Base-by-base conservation (phyloP, 53 echinoderm and acorn worm genomes). In the Echinometra lucunter region DNA sequence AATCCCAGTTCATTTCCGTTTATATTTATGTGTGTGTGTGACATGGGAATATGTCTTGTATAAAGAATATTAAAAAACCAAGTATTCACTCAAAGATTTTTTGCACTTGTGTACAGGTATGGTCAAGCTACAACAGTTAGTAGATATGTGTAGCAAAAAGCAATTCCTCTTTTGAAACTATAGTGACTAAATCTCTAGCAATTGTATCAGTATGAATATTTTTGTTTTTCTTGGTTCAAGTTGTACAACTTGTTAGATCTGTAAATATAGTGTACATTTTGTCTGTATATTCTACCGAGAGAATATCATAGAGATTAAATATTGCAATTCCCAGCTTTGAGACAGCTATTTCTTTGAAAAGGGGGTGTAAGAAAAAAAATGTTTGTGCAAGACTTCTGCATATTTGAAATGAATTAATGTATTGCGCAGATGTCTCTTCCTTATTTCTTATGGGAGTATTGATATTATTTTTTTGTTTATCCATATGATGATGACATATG, bases 221-320 rank as follows among this genome's bases (percentile, higher is more conserved):
- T 92, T 92, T 49, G 42, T 66, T 92, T 92, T 92, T 92, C 92
- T 92, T 74, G 75, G 92, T 92, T 92, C 56, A 92, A 92, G 92
- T 80, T 92, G 92, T 92, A 92, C 92, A 92, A 92, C 92, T 92
- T 92, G 92, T 92, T 92, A 92, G 78, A 92, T 92, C 74, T 92
- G 92, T 92, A 92, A 92, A 92, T 92, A 92, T 92, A 92, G 92
- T 92, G 92, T 92, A 92, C 92, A 92, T 92, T 92, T 92, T 92
- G 92, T 92, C 92, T 92, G 92, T 92, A 92, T 92, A 92, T 92
- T 92, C 92, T 92, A 92, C 92, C 58, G 74, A 92, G 92, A 92
- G 92, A 92, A 92, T 75, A 92, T 58, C 92, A 92, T 92, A 92
- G 92, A 92, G 92, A 92, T 92, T 92, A 92, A 92, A 53, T 75